A percentile compares a stretch with the other conserved stretches of the same genome.
Conservation (phyloP, 2,888 invertebrate genomes). For the Acleris literana region DNA sequence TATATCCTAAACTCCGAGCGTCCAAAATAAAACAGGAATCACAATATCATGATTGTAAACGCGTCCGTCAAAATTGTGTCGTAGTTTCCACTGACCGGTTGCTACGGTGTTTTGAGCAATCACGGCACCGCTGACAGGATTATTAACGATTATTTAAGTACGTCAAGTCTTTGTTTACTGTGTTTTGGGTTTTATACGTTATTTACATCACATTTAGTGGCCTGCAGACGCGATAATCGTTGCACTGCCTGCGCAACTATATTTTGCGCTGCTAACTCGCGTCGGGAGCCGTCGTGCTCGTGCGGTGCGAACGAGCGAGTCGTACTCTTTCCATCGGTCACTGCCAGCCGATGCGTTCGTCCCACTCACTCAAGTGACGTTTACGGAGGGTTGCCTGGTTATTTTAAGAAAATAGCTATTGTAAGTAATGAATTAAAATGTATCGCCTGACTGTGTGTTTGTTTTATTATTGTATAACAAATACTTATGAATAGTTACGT, state of each 20-base stretch:
- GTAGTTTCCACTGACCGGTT: constrained; percentile 70
- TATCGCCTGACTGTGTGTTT: neutral
- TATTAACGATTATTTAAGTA: constrained; percentile 50
- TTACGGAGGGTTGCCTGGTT: constrained; percentile 57
- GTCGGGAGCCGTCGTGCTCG: constrained; percentile 28
- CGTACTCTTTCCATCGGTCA: constrained; percentile 58
- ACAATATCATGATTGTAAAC: constrained; percentile 69
- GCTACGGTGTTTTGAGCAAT: constrained; percentile 63
- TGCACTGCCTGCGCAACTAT: constrained; percentile 80
- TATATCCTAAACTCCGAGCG: constrained; percentile 52
- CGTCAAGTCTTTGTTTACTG: constrained; percentile 65
- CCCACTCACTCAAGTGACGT: constrained; percentile 64
- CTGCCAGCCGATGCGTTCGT: constrained; percentile 48
- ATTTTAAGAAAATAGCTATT: constrained; percentile 26
- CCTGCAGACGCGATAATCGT: constrained; percentile 78
- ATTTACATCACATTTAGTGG: constrained; percentile 78
- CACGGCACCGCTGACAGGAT: constrained; percentile 55
- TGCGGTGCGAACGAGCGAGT: constrained; percentile 36
- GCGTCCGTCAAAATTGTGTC: constrained; percentile 70
- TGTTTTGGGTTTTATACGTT: constrained; percentile 63
- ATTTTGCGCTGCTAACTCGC: constrained; percentile 63
- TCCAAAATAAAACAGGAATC: constrained; percentile 56
- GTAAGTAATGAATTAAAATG: neutral
- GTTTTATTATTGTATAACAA: neutral
- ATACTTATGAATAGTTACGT: neutral